These are phyloP conservation scores for Propithecus coquereli DNA, from an alignment of 2,113 vertebrate genomes.

Conservation along the genomic window DNA sequence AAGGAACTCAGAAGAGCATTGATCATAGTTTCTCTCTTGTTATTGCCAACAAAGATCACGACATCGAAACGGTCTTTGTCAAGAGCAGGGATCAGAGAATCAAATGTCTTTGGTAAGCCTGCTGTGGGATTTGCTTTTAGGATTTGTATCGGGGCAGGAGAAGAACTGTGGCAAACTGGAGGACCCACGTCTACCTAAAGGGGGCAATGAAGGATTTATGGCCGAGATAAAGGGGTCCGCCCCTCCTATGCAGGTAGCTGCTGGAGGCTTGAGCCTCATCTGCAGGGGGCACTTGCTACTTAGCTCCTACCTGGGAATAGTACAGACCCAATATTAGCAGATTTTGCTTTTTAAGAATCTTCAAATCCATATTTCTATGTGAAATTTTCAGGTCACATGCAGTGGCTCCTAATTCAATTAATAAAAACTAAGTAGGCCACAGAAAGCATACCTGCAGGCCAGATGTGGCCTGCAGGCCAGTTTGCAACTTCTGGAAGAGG, in stretches of 20 bases:
- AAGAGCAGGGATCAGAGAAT: background rate
- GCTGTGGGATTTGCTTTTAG: background rate
- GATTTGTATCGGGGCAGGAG: background rate
- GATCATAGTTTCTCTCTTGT: background rate
- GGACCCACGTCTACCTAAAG: background rate
- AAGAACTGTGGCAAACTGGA: background rate
- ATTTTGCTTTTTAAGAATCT: background rate
- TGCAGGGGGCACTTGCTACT: background rate
- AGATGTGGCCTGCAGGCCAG: background rate
- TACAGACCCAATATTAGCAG: background rate
- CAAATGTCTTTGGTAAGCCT: background rate
- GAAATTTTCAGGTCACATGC: constrained; percentile 13
- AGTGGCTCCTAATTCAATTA: background rate
- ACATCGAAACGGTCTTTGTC: background rate
- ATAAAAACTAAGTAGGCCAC: background rate
- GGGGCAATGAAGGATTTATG: background rate
- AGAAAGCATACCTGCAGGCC: background rate
- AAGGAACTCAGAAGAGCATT: background rate
- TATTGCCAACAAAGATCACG: background rate
- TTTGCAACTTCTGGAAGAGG: background rate
- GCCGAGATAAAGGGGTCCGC: background rate
- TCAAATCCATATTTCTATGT: background rate
- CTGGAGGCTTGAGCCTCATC: background rate
- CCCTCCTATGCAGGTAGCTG: background rate
- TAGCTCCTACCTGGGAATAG: background rate